Base-by-base conservation (phyloP, 2,797 vertebrate genomes). In the Cynodonichthys magdalenae region DNA sequence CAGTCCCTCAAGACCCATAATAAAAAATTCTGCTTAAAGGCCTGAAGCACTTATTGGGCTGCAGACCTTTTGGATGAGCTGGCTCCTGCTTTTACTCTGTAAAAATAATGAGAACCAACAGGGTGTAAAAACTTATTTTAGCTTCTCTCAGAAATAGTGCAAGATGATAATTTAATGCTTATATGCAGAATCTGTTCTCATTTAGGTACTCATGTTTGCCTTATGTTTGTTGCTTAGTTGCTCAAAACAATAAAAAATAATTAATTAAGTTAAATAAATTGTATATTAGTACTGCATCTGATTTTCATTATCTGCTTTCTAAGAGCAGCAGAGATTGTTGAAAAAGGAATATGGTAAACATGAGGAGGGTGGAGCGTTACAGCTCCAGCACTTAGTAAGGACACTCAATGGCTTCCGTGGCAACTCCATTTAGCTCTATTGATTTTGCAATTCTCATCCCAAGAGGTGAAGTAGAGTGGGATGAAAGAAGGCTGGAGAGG, bases 401-500 rank as follows among this genome's bases (percentile, higher is more conserved):
- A 91, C 89, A 90, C 81, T 90, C 81, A 69, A 77, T 92, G 90
- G 86, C 88, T 92, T 90, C 88, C 71, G 73, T 78, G 55, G 86
- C 86, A 90, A 87, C 89, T 91, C 89, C 90, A 92, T 93, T 93
- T 92, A 91, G 87, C 83, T 75, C 52, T 90, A 93, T 94, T 92
- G 90, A 93, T 93, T 93, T 93, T 88, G 63, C 88, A 91, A 89
- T 92, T 88, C 88, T 88, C 78, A 67, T 63, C 80, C 78, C 45
- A 18, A 59, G 81, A 70, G 82, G 71, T 56, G 63, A 55, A 61
- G 52, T 47, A 57, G 63, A 63, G 68, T 71, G 71, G 63, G 70
- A 74, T 87, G 80, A 86, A 78, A 77, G 85, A 69, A 79, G 73
- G 71, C 59, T 83, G 79, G 74, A 77, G 76, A 66, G 66, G 68